A percentile compares a stretch with the other conserved stretches of the same genome.
These are phyloP conservation scores for Heliothis subflexa DNA, from an alignment of 1,140 invertebrate genomes.

Conservation along the genomic window DNA sequence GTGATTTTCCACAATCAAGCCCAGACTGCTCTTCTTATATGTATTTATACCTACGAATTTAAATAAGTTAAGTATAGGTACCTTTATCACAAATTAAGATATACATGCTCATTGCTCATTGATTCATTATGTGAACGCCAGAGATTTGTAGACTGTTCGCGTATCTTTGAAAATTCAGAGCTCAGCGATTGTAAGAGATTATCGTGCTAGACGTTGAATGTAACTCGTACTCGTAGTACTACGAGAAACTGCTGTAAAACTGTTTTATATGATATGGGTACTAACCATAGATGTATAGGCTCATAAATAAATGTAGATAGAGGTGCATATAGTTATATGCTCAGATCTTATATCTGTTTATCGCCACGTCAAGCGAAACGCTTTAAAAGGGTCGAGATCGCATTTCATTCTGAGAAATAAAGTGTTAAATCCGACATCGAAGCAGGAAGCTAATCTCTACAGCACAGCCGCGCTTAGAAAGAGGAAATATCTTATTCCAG, in stretches of 20 bases:
- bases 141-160: background rate
- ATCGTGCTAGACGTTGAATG: background rate
- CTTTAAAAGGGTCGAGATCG: conserved; percentile 26
- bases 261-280: background rate
- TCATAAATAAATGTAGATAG: background rate
- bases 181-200: background rate
- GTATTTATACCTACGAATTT: too few species aligned
- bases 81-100: too few species aligned
- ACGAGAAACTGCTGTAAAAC: conserved; percentile 25
- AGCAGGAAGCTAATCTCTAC: conserved; percentile 28
- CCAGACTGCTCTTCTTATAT: too few species aligned
- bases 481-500: conserved; percentile 21
- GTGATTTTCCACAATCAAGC: too few species aligned
- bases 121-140: too few species aligned
- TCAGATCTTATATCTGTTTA: conserved; percentile 1
- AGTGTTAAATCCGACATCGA: conserved; percentile 15
- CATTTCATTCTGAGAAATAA: conserved; percentile 35
- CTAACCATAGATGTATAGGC: background rate
- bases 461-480: background rate
- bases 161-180: background rate
- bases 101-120: too few species aligned
- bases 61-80: too few species aligned
- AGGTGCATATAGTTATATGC: too few species aligned
- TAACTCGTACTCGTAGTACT: conserved; percentile 13
- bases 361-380: conserved; percentile 1